Percentiles rank a stretch among this genome's conserved stretches.
Evolutionary conservation across 1,140 invertebrate genomes (phyloP).

Genomic region (Heliconius himera): DNA sequence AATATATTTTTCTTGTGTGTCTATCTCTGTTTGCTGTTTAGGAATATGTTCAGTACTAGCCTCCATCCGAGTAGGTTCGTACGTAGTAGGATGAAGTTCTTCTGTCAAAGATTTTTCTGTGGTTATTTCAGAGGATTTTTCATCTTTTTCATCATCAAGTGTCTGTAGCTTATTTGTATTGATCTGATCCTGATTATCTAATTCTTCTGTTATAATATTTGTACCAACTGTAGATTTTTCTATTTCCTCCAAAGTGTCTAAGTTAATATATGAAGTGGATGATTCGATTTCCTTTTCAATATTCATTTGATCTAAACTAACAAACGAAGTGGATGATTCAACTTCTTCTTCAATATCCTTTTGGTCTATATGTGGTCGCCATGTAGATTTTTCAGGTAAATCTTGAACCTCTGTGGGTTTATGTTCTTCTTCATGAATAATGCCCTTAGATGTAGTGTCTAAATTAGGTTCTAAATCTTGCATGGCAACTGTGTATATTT

Average conservation of each 20-base stretch:
- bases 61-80: neutral
- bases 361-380: neutral
- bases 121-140: neutral
- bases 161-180: neutral
- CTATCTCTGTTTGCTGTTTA: neutral
- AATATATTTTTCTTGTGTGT: neutral
- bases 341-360: neutral
- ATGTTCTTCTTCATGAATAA: neutral
- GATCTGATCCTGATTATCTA: neutral
- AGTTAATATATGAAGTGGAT: neutral
- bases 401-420: neutral
- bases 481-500: constrained; percentile 1
- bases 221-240: neutral
- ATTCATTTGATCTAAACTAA: neutral
- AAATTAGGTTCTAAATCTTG: neutral
- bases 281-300: constrained; percentile 9
- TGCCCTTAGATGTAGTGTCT: neutral
- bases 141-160: neutral
- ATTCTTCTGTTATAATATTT: constrained; percentile 19
- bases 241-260: neutral
- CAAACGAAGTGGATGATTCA: constrained; percentile 3
- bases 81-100: neutral
- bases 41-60: neutral
- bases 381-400: constrained; percentile 4
- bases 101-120: constrained; percentile 14